These are phyloP conservation scores for Callyntrura guangdongensis DNA, from an alignment of 2,888 invertebrate genomes.

Conservation along the genomic window DNA sequence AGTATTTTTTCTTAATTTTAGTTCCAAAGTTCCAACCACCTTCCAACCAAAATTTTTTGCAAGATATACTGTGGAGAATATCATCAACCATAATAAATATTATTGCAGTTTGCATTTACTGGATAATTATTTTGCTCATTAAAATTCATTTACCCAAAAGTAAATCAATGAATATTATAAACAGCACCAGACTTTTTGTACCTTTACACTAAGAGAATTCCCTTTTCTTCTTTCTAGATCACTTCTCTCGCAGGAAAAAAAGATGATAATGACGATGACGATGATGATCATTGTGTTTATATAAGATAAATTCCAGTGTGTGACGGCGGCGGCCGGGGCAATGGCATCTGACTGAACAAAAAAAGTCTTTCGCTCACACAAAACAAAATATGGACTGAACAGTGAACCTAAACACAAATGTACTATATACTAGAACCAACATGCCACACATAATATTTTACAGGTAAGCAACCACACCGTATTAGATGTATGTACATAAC, in stretches of 20 bases:
- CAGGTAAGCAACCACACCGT: conserved; percentile 42
- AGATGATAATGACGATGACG: conserved; percentile 29
- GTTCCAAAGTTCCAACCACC: too few species aligned
- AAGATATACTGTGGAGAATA: too few species aligned
- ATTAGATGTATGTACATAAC: not conserved
- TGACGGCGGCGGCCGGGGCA: conserved; percentile 54
- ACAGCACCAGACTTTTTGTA: not conserved
- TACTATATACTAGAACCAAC: conserved; percentile 18
- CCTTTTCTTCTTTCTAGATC: conserved; percentile 62
- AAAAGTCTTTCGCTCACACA: conserved; percentile 1
- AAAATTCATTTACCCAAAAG: too few species aligned
- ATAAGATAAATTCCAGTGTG: conserved; percentile 66
- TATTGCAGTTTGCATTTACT: too few species aligned
- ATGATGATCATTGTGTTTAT: conserved; percentile 54
- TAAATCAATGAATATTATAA: too few species aligned
- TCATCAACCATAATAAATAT: too few species aligned
- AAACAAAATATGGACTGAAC: conserved; percentile 54
- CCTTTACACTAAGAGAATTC: not conserved
- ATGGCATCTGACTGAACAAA: conserved; percentile 62
- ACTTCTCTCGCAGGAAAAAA: conserved; percentile 63
- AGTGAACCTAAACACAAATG: conserved; percentile 45
- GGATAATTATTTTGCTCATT: too few species aligned
- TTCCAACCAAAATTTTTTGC: too few species aligned
- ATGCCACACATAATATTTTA: conserved; percentile 45
- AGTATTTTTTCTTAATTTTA: too few species aligned